These are phyloP conservation scores for Drosophila pseudotalamancana DNA, from an alignment of 2,888 invertebrate genomes.

Conservation along the genomic window DNA sequence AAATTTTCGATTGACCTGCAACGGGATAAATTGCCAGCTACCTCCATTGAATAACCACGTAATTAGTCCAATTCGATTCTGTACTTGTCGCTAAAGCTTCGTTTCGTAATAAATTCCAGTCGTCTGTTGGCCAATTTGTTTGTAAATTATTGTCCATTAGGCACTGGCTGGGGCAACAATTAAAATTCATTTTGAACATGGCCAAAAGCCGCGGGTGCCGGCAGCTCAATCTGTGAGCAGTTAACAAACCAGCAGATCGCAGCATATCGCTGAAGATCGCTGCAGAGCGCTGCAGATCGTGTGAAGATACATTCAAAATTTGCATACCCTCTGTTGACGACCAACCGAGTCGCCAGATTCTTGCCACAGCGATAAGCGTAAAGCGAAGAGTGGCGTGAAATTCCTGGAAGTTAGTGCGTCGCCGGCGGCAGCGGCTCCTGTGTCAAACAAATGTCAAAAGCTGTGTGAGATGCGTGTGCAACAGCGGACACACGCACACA, in stretches of 20 bases:
- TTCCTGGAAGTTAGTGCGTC: constrained; percentile 66
- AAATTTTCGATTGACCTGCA: neutral
- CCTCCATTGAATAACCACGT: neutral
- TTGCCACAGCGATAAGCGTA: constrained; percentile 30
- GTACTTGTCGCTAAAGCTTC: neutral
- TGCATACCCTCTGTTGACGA: constrained; percentile 55
- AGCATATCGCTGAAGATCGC: constrained; percentile 71
- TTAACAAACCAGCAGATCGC: constrained; percentile 58
- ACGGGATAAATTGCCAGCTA: neutral
- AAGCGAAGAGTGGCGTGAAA: constrained; percentile 69
- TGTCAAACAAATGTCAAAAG: constrained; percentile 74
- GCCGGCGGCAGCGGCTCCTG: constrained; percentile 63
- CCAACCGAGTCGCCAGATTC: neutral
- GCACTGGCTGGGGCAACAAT: constrained; percentile 45
- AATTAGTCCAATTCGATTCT: constrained; percentile 3
- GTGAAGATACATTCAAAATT: constrained; percentile 74
- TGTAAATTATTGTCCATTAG: constrained; percentile 57
- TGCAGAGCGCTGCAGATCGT: too few relatives aligned
- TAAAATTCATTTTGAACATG: constrained; percentile 79
- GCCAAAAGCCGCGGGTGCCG: constrained; percentile 48
- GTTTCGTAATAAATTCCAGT: constrained; percentile 35
- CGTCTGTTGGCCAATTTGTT: constrained; percentile 34
- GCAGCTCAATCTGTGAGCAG: constrained; percentile 36
- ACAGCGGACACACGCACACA: neutral
- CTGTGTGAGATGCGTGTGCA: constrained; percentile 10